Base-by-base conservation (phyloP, 2,797 vertebrate genomes). In the Poeciliopsis turneri region DNA sequence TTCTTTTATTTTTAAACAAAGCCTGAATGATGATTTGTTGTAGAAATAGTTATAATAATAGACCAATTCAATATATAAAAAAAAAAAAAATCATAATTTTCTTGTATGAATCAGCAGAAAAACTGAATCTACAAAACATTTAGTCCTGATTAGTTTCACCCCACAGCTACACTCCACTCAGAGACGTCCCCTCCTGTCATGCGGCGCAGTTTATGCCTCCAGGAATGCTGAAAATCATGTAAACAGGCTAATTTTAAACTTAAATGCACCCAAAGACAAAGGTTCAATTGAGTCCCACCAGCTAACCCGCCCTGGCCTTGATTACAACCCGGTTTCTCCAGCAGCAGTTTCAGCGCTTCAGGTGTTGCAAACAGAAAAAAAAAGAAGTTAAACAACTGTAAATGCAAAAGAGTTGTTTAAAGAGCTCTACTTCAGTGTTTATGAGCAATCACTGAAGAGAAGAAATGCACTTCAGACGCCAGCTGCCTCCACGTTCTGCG, bases 201-300 rank as follows among this genome's bases (percentile, higher is more conserved):
- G 92, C 39, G 88, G 73, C 82, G 55, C 80, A 83, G 75, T 92
- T 92, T 89, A 89, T 74, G 82, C 78, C 85, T 36, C 9, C 66
- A 89, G 91, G 90, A 92, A 90, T 89, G 87, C 82, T 64, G 81
- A 82, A 92, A 92, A 93, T 91, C 86, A 87, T 86, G 85, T 81
- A 84, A 93, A 92, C 90, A 87, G 78, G 82, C 81, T 92, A 80
- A 90, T 89, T 92, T 93, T 89, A 92, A 64, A 87, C 76, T 46
- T 43, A 28, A 84, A 88, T 84, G 77, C 77, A 76, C 85, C 69
- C 0, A 61, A 66, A 69, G 81, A 92, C 90, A 94, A 94, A 92
- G 91, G 87, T 74, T 84, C 76, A 46, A 88, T 93, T 94, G 82
- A 94, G 80, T 80, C 72, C 11, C 74, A 71, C 53, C 20, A 36